Conservation (phyloP, 2,888 invertebrate genomes). For the Lasioglossum villosulum region DNA sequence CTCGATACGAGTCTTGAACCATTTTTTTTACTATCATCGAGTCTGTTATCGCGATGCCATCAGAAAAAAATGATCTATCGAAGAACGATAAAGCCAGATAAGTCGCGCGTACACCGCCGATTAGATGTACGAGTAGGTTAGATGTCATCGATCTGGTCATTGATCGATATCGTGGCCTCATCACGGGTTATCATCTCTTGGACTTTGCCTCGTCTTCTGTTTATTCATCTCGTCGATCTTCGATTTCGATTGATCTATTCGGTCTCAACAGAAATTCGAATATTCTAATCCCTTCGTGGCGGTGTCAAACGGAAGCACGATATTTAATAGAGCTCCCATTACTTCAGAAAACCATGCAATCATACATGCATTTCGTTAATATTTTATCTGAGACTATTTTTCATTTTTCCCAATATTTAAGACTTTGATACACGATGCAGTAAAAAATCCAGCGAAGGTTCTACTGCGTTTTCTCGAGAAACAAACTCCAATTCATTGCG, state of each 20-base stretch:
- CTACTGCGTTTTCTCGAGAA: background rate
- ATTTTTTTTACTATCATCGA: conserved; percentile 8
- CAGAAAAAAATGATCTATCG: conserved; percentile 53
- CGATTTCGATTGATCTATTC: background rate
- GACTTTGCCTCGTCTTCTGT: conserved; percentile 46
- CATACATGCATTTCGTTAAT: too few relatives aligned
- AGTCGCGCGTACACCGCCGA: conserved; percentile 60
- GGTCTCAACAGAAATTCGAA: background rate
- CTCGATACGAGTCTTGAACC: conserved; percentile 44
- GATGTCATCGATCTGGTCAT: conserved; percentile 62
- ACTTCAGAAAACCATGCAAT: too few relatives aligned
- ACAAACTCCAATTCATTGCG: background rate
- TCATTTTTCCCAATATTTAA: background rate
- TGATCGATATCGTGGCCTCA: conserved; percentile 55
- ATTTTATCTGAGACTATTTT: too few relatives aligned
- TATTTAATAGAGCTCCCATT: too few relatives aligned
- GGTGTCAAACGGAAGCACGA: background rate
- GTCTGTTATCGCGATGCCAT: conserved; percentile 26
- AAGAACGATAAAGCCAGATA: conserved; percentile 52
- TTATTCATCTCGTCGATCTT: background rate
- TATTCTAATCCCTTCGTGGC: background rate
- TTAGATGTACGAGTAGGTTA: conserved; percentile 46
- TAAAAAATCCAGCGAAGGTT: too few relatives aligned
- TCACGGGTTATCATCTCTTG: conserved; percentile 36
- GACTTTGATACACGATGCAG: background rate